A percentile compares a stretch with the other conserved stretches of the same genome.
These are phyloP conservation scores for Patiria pectinifera DNA, from an alignment of 53 echinoderm and acorn worm species.

Conservation along the genomic window DNA sequence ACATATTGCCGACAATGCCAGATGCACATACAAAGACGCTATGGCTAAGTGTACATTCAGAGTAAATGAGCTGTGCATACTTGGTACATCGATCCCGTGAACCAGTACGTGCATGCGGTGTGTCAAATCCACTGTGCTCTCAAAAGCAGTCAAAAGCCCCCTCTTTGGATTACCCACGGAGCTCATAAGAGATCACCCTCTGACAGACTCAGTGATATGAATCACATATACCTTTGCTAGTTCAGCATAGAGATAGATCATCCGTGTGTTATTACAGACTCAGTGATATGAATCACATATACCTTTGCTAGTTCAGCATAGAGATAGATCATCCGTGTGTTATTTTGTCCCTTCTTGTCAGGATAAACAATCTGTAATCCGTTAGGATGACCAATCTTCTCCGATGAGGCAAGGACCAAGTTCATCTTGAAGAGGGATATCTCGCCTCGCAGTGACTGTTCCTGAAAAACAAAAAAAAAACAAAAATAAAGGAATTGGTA, in stretches of 20 bases:
- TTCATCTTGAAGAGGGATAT: constrained; percentile 73
- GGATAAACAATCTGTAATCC: constrained; percentile 82
- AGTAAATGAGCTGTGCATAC: too few relatives aligned
- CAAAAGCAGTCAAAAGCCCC: too few relatives aligned
- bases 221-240: constrained; percentile 11
- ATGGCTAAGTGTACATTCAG: too few relatives aligned
- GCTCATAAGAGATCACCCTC: constrained; percentile 65
- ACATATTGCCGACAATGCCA: too few relatives aligned
- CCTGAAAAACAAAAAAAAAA: constrained; percentile 29
- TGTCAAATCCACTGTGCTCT: too few relatives aligned
- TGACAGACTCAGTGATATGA: too few relatives aligned
- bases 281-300: too few relatives aligned
- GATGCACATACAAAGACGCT: too few relatives aligned
- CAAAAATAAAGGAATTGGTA: background rate
- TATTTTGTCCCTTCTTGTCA: constrained; percentile 59
- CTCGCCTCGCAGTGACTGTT: constrained; percentile 77
- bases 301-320: constrained; percentile 63
- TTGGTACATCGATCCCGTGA: too few relatives aligned
- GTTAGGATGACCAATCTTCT: constrained; percentile 82
- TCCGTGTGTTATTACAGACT: constrained; percentile 58
- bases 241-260: constrained; percentile 83
- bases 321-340: constrained; percentile 79
- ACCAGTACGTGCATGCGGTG: too few relatives aligned
- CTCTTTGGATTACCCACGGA: background rate
- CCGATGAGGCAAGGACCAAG: constrained; percentile 75